Base-by-base conservation (phyloP, 2,888 invertebrate genomes). In the Schrankia costaestrigalis region DNA sequence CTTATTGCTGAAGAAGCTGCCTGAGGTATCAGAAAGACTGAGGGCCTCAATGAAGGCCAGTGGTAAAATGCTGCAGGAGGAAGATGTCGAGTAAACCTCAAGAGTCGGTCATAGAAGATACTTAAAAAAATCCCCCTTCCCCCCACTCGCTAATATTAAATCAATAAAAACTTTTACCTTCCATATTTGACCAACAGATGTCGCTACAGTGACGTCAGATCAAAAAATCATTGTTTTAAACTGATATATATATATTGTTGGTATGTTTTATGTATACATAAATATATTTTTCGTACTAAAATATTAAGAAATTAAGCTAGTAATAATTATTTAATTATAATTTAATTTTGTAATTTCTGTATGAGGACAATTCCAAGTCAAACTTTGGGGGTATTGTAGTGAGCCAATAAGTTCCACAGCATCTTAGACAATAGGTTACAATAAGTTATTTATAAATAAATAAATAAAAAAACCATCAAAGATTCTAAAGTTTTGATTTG, bases 1-100 rank as follows among this genome's bases (percentile, higher is more conserved):
- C 63, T 89, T 97, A 65, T 90, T 98, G 13, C 89, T 97, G 47
- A 92, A 96, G 78, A 93, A 94, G 77, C 87, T 96, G 56, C 95
- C 96, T 0, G 86, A 91, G 39, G 92, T 91, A 3, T 80, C 86
- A 0, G 83, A 85, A 46, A 70, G 87, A 4, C 81, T 87, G 40
- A 79, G 78, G 1, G 78, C 78, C 23, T 77, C 77, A 2, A 84
- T 87, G 84, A 79, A 78, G 46, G 73, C 73, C 0, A 66, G 68
- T 31, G 72, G 74, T 21, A 74, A 71, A 37, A 55, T 61, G 1
- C 50, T 85, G 24, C 87, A 87, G 26, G 89, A 87, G 35, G 88
- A 88, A 18, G 89, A 89, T 21, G 86, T 89, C 3, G 88, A 89
- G 63, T 88, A 80, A 67, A 63, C 33, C 10, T 4, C 18, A 9